phyloP scores from a whole-genome alignment of 2,113 vertebrate genomes.

The Phrynocephalus versicolor region DNA sequence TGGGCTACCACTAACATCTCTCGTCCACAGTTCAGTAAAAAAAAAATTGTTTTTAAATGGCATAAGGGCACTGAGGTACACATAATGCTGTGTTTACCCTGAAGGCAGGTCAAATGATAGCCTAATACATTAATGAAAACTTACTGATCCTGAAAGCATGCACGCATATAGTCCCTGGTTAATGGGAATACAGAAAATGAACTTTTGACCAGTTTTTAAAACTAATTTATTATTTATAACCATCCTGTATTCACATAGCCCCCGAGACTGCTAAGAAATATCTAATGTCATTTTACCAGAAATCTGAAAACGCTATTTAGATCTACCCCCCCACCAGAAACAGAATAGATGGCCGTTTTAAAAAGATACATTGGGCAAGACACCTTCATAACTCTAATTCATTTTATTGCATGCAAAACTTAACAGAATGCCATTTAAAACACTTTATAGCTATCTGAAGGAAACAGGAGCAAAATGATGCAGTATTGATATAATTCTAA shows the following conservation, averaged over 20 bases:
- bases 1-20: background rate
- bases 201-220: background rate
- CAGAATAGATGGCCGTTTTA: background rate
- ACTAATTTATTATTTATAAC: background rate
- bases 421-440: conserved; percentile 19
- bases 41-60: background rate
- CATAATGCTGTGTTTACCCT: background rate
- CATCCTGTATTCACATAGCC: rapidly evolving
- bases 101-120: background rate
- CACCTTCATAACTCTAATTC: background rate
- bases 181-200: background rate
- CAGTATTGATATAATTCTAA: background rate
- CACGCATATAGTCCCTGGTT: background rate
- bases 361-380: background rate
- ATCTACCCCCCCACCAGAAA: conserved; percentile 5
- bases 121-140: background rate
- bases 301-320: conserved; percentile 13
- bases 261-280: conserved; percentile 10
- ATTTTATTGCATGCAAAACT: background rate
- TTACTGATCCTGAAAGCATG: background rate
- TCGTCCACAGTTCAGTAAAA: background rate
- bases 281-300: background rate
- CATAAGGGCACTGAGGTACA: background rate
- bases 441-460: conserved; percentile 10
- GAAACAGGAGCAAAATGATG: background rate